Base-by-base conservation (phyloP, 2,888 invertebrate genomes). In the Dysmachus trigonus region DNA sequence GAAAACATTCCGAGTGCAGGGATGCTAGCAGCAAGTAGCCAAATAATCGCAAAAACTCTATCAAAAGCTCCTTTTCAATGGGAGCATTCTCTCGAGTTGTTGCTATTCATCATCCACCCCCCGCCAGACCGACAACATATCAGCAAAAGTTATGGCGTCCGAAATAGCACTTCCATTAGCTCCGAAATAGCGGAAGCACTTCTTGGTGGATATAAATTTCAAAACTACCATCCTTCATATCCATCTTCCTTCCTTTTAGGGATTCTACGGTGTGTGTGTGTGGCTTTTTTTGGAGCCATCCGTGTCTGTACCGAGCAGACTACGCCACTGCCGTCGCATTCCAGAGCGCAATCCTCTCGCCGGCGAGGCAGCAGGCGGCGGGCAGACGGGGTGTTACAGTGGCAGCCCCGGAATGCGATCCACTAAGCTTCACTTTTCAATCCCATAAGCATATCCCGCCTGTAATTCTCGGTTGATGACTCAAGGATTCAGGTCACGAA, bases 121-220 rank as follows among this genome's bases (percentile, higher is more conserved):
- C 22, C 10, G 27, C 62, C 27, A 62, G 72, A 72, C 83, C 83
- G 83, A 83, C 83, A 83, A 72, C 83, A 83, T 83, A 83, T 83
- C 83, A 83, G 72, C 5, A 83, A 27, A 83, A 83, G 83, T 72
- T 83, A 83, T 72, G 72, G 83, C 72, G 83, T 72, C 83, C 83
- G 72, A 83, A 83, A 83, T 83, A 72, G 83, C 72, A 72, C 83
- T 72, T 83, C 83, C 83, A 83, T 83, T 83, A 83, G 83, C 83
- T 72, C 41, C n/a, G 38, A 22, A 83, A 72, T 72, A 72, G 83
- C 83, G 83, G 83, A 83, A 83, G 83, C 71, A 83, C 83, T 83
- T 83, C 41, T 83, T 83, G 83, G 71, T 83, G 83, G 83, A 83
- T 83, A 83, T 83, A 83, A 83, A 83, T 83, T 83, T 83, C 83